Conservation (phyloP, 2,797 vertebrate species). For the Lacerta agilis region DNA sequence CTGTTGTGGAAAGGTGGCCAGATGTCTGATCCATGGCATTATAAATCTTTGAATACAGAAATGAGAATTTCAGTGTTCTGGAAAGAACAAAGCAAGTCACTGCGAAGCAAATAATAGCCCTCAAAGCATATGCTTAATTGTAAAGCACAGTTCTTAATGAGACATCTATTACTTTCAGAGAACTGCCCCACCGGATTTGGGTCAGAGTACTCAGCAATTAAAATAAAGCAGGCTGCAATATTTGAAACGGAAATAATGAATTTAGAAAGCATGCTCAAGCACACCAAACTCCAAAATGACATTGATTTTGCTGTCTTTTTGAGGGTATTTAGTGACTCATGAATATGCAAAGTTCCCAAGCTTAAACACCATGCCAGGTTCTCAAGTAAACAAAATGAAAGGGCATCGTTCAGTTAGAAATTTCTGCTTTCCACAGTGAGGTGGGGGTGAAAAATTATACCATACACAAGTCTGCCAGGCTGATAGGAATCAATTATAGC, state of each 20-base stretch:
- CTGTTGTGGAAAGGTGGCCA: neutral
- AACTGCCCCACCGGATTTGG: constrained; percentile 36
- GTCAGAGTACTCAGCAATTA: constrained; percentile 20
- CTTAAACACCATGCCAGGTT: constrained; percentile 28
- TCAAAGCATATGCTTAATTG: constrained; percentile 44
- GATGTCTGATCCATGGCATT: neutral
- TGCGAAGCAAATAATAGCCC: constrained; percentile 15
- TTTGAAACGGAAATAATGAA: constrained; percentile 18
- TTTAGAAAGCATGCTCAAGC: neutral
- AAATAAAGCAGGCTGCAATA: constrained; percentile 22
- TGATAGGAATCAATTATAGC: constrained; percentile 31
- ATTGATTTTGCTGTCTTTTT: constrained; percentile 16
- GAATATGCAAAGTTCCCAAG: constrained; percentile 20
- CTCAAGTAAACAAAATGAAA: constrained; percentile 40
- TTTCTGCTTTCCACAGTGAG: neutral
- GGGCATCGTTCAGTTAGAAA: constrained; percentile 20
- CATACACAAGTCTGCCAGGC: neutral
- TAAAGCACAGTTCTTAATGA: constrained; percentile 35
- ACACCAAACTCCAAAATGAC: constrained; percentile 10
- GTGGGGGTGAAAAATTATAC: neutral
- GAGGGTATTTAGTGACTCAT: constrained; percentile 14
- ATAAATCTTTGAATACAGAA: constrained; percentile 1
- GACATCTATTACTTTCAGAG: constrained; percentile 29
- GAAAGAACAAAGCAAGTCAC: constrained; percentile 20
- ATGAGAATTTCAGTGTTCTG: neutral